phyloP scores from a whole-genome alignment of 2,113 vertebrate species.

The Lathamus discolor region DNA sequence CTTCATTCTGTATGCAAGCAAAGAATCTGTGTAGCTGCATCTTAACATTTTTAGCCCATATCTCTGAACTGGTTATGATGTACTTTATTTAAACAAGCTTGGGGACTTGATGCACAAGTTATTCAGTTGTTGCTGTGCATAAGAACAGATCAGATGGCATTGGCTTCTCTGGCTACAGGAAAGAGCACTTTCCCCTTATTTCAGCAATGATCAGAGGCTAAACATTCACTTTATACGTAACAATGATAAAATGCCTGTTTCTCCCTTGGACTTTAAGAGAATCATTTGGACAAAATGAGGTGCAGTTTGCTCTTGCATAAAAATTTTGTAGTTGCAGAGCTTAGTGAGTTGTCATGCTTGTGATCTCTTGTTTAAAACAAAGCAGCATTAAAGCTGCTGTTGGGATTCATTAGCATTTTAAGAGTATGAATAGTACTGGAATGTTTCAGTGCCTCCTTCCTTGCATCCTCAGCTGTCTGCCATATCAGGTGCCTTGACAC shows the following conservation, averaged over 20 bases:
- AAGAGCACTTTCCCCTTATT: neutral
- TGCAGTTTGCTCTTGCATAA: neutral
- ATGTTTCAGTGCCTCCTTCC: neutral
- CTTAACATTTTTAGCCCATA: neutral
- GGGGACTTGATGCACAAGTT: neutral
- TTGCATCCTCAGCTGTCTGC: neutral
- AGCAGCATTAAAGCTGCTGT: neutral
- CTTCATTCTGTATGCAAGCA: neutral
- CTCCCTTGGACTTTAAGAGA: neutral
- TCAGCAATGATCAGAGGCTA: neutral
- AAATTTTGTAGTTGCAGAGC: neutral
- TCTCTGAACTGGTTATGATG: neutral
- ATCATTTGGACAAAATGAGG: neutral
- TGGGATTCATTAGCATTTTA: neutral
- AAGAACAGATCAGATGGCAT: neutral
- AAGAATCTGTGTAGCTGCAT: neutral
- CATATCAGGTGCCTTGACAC: accelerated
- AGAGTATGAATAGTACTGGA: neutral
- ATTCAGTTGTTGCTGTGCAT: neutral
- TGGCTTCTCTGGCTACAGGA: neutral
- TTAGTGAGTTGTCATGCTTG: neutral
- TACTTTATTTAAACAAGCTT: neutral
- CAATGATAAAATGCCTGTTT: neutral
- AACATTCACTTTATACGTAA: neutral
- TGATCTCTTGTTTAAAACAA: neutral